phyloP scores from a whole-genome alignment of 2,113 vertebrate species.

The Larimichthys crocea region DNA sequence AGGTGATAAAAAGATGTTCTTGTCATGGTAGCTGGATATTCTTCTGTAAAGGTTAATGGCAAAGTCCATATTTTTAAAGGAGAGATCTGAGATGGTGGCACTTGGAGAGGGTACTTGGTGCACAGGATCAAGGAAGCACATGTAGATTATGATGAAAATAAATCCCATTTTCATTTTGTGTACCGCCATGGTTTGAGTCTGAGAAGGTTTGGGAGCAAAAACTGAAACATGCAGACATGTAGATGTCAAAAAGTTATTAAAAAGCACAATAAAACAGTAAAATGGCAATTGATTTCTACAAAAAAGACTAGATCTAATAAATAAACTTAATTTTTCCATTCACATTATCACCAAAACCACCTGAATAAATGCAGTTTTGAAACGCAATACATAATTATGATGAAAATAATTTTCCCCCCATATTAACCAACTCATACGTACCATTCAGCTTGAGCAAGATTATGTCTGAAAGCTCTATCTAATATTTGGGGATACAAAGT shows the following conservation, averaged over 20 bases:
- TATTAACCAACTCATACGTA: slow-evolving; percentile 55
- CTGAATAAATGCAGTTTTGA: background rate
- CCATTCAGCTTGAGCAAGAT: slow-evolving; percentile 62
- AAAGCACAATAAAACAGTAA: background rate
- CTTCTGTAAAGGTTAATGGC: slow-evolving; percentile 91
- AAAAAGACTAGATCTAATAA: background rate
- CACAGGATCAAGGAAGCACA: slow-evolving; percentile 54
- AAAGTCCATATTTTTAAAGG: slow-evolving; percentile 87
- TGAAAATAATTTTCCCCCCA: background rate
- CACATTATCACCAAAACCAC: background rate
- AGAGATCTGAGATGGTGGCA: slow-evolving; percentile 82
- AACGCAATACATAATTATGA: background rate
- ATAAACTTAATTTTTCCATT: background rate
- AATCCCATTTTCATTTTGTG: slow-evolving; percentile 64
- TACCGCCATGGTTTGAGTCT: slow-evolving; percentile 8
- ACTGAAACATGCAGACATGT: slow-evolving; percentile 37
- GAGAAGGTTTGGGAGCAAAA: slow-evolving; percentile 14
- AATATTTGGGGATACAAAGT: slow-evolving; percentile 86
- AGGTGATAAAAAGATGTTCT: slow-evolving; percentile 92
- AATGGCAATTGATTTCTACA: background rate
- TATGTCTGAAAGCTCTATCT: slow-evolving; percentile 54
- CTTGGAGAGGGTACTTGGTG: slow-evolving; percentile 39
- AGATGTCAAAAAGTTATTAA: background rate
- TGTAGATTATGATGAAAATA: slow-evolving; percentile 56
- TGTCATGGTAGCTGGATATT: slow-evolving; percentile 87